phyloP scores from a whole-genome alignment of 1,140 invertebrate species.

The Drosophila novamexicana region DNA sequence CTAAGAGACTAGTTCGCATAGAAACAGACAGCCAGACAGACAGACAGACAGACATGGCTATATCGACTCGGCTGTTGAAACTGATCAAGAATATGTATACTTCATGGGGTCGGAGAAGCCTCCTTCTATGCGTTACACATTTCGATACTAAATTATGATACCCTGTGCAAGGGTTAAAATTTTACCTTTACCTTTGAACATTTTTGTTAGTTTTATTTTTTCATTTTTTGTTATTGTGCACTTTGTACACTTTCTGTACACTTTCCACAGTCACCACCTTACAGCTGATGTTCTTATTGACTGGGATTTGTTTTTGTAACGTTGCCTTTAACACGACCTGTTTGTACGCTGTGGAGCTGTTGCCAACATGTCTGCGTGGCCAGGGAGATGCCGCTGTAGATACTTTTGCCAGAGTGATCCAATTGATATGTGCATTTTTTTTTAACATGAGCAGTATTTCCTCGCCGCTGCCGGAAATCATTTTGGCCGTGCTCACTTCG shows the following conservation, averaged over 20 bases:
- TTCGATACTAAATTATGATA: too few relatives aligned
- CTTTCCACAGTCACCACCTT: slow-evolving; percentile 42
- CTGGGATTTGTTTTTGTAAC: slow-evolving; percentile 87
- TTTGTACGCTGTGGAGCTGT: slow-evolving; percentile 88
- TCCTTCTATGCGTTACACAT: too few relatives aligned
- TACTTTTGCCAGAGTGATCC: slow-evolving; percentile 86
- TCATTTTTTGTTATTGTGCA: too few relatives aligned
- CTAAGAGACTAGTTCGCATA: too few relatives aligned
- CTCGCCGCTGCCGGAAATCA: slow-evolving; percentile 85
- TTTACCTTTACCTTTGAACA: not conserved
- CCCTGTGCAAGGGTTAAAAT: too few relatives aligned
- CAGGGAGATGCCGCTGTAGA: slow-evolving; percentile 86
- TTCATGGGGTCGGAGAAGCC: too few relatives aligned
- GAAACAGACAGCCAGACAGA: too few relatives aligned
- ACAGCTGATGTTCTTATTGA: slow-evolving; percentile 77
- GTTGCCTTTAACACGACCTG: slow-evolving; percentile 88
- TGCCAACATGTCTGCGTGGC: slow-evolving; percentile 88
- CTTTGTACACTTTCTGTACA: not conserved
- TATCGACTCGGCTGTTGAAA: too few relatives aligned
- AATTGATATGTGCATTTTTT: slow-evolving; percentile 74
- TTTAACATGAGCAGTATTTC: slow-evolving; percentile 83
- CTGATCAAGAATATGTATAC: too few relatives aligned
- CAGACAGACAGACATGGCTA: too few relatives aligned
- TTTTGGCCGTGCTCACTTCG: slow-evolving; percentile 85
- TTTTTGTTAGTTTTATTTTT: not conserved